Base-by-base conservation (phyloP, 2,888 invertebrate genomes). In the Ceramica pisi region DNA sequence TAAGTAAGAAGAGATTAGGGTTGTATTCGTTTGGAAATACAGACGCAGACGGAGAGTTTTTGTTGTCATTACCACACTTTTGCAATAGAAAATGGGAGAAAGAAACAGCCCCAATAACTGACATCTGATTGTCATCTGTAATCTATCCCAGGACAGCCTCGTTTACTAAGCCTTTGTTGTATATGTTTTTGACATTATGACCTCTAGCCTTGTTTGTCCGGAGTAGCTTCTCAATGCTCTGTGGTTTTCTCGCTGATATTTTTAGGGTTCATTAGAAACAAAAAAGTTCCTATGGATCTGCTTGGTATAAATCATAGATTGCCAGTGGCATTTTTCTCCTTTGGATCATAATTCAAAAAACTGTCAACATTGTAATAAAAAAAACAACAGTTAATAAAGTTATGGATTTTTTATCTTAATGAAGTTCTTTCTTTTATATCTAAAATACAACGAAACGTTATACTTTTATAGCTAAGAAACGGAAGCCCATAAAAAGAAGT, bases 401-500 rank as follows among this genome's bases (percentile, higher is more conserved):
- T 31, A 69, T 50, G 23, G 26, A n/a, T 62, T 57, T 63, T 68
- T 23, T 67, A 2, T 51, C 16, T 16, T 21, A 68, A 56, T 53
- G 8, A 57, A 35, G 7, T 60, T 56, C 12, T 46, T 31, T 55
- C 41, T 66, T 63, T 44, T 21, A 56, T 50, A 38, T 4, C 10
- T 23, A 1, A 19, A 41, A 21, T 38, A 65, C 3, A 68, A 63
- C 8, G 14, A 46, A 53, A 64, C 38, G 26, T 53, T 55, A 57
- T 53, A 48, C 48, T 48, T 48, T 50, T 19, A 44, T 50, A 38
- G n/a, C 10, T 21, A 14, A 44, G 60, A 57, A 80, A 80, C 84
- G 85, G 83, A 82, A 83, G 77, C 70, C 55, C 35, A 50, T 55
- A 46, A 59, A 60, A 63, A 68, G 3, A 61, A 62, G 21, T 59